Conservation (phyloP, 1,140 invertebrate genomes). For the Zaprionus ornatus region DNA sequence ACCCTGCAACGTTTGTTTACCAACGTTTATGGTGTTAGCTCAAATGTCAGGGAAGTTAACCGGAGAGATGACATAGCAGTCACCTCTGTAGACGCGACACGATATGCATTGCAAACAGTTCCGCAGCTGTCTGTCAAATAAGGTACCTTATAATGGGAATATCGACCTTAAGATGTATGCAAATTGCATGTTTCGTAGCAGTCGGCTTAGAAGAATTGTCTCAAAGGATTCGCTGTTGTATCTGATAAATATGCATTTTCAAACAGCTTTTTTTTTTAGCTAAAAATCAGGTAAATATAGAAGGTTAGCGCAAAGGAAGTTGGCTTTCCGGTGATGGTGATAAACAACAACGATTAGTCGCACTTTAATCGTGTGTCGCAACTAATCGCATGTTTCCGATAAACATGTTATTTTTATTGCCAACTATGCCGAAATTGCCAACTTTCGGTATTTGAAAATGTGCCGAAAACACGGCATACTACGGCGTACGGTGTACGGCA, state of each 20-base stretch:
- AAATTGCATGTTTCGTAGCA: no score
- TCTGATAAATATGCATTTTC: neutral
- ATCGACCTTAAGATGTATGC: neutral
- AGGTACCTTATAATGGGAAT: neutral
- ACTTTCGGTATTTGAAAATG: conserved; percentile 2
- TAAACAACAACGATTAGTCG: neutral
- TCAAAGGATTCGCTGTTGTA: neutral
- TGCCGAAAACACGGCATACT: conserved; percentile 2
- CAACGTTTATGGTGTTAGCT: conserved; percentile 7
- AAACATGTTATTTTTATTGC: conserved; percentile 12
- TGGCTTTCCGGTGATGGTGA: neutral
- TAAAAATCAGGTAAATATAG: neutral
- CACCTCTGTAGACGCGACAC: neutral
- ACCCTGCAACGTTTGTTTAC: neutral
- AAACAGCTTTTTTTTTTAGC: neutral
- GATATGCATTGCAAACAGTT: neutral
- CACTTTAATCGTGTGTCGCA: conserved; percentile 1
- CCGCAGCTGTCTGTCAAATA: neutral
- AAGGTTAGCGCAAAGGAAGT: neutral
- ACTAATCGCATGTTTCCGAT: conserved; percentile 26
- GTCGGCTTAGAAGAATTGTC: no score
- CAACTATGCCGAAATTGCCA: neutral
- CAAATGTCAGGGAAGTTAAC: neutral
- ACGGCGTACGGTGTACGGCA: neutral
- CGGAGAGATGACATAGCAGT: conserved; percentile 5